Base-by-base conservation (phyloP, 1,140 invertebrate species). In the Drosophila arawakana region DNA sequence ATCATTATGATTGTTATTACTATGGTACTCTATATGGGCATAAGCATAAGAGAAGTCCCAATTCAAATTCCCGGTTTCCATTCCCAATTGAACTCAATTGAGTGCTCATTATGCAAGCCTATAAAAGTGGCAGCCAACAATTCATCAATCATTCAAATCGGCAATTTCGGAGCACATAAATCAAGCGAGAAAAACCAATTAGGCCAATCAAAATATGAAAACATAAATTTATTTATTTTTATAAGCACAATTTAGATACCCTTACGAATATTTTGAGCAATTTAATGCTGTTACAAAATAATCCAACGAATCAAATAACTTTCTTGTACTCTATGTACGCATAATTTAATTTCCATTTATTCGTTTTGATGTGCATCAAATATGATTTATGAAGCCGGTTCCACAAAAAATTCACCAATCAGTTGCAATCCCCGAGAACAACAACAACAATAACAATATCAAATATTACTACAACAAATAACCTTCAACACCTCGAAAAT, bases 401-500 rank as follows among this genome's bases (percentile, higher is more conserved):
- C 25, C 25, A 52, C 11, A 34, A 69, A 81, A 68, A 74, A 47
- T 44, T 49, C 13, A 30, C 62, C 18, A 49, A 18, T 6, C 52
- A 18, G 50, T 41, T 63, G 60, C 68, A 63, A 41, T 73, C 35
- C 41, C 44, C 8, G 15, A 11, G 11, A 34, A 67, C n/a, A 55
- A 55, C 15, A 37, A 67, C 46, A 39, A 1, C 62, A 65, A 49
- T 39, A 39, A 1, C 62, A 65, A 49, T 39, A 67, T n/a, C 21
- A 44, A 43, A 50, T 52, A 11, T 6, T 18, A n/a, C 10, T 3
- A 72, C 41, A 71, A 37, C 50, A 72, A 59, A 65, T 73, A 80
- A 75, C 81, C 81, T 84, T 84, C 81, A 80, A 55, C 81, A 85
- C 78, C 75, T 76, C 18, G 25, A 50, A 75, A 68, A 41, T 77